Conservation (phyloP, 2,797 vertebrate genomes). For the Lemur catta region DNA sequence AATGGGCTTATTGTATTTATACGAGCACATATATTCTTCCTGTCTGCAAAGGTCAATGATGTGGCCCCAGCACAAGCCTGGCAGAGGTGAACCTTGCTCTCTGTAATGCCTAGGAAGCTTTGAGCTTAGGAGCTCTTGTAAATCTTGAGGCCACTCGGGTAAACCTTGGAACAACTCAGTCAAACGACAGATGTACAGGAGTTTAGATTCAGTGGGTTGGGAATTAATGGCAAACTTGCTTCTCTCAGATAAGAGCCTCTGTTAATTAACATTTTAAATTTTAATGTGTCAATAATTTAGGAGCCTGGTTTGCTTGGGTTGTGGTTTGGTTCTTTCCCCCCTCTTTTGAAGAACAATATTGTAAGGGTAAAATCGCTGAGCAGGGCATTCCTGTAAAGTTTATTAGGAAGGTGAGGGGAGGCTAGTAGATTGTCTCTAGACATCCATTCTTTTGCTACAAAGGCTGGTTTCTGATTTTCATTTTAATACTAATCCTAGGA, state of each 20-base stretch:
- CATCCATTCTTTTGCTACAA: neutral
- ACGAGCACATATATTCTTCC: neutral
- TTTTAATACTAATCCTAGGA: constrained; percentile 28
- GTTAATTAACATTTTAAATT: constrained; percentile 76
- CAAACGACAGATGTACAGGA: neutral
- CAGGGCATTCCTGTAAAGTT: constrained; percentile 27
- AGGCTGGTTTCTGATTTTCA: constrained; percentile 41
- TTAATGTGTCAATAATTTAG: constrained; percentile 72
- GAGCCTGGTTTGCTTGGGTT: constrained; percentile 47
- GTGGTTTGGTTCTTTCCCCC: neutral
- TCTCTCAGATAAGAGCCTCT: constrained; percentile 62
- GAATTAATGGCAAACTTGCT: constrained; percentile 53
- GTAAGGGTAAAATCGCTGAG: constrained; percentile 49
- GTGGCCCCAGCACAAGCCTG: neutral
- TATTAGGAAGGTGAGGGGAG: constrained; percentile 45
- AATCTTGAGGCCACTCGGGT: neutral
- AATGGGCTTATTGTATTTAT: neutral
- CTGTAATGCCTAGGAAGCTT: neutral
- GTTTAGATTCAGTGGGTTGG: constrained; percentile 43
- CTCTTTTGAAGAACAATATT: constrained; percentile 60
- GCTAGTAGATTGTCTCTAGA: neutral
- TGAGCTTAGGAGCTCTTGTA: neutral
- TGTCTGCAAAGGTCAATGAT: neutral
- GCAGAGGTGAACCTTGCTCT: neutral
- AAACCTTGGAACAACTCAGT: constrained; percentile 17